Conservation (phyloP, 1,140 invertebrate genomes). For the Listronotus oregonensis region DNA sequence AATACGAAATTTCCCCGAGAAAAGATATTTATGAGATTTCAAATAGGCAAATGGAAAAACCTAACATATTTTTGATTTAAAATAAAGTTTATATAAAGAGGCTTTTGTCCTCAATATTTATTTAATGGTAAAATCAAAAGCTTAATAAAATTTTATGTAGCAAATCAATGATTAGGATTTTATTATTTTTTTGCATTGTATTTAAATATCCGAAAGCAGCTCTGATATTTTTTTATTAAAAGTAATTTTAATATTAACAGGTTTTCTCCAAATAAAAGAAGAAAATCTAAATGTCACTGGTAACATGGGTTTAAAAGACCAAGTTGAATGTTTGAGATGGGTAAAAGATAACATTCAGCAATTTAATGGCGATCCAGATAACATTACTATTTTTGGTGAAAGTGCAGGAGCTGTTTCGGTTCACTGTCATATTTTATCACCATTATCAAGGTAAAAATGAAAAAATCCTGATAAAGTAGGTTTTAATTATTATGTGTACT, state of each 20-base stretch:
- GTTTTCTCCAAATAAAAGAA: slow-evolving; percentile 53
- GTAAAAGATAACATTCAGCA: slow-evolving; percentile 60
- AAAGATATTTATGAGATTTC: no score
- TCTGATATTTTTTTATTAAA: no score
- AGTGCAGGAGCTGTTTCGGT: slow-evolving; percentile 58
- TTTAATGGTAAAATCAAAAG: no score
- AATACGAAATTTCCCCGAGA: no score
- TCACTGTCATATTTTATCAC: slow-evolving; percentile 43
- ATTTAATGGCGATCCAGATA: slow-evolving; percentile 60
- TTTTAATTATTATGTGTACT: slow-evolving; percentile 5
- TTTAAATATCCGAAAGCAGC: no score
- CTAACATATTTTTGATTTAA: no score
- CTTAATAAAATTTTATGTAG: no score
- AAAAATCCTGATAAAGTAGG: background rate
- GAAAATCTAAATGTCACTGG: slow-evolving; percentile 58
- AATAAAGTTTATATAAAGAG: no score
- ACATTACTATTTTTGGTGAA: slow-evolving; percentile 59
- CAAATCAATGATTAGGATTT: no score
- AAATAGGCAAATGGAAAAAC: no score
- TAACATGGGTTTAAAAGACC: slow-evolving; percentile 69
- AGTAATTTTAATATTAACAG: slow-evolving; percentile 24
- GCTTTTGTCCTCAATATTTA: no score
- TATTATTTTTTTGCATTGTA: no score
- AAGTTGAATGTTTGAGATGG: slow-evolving; percentile 64
- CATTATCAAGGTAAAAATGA: slow-evolving; percentile 33